These are phyloP conservation scores for Acronicta psi DNA, from an alignment of 2,888 invertebrate genomes.

Conservation along the genomic window DNA sequence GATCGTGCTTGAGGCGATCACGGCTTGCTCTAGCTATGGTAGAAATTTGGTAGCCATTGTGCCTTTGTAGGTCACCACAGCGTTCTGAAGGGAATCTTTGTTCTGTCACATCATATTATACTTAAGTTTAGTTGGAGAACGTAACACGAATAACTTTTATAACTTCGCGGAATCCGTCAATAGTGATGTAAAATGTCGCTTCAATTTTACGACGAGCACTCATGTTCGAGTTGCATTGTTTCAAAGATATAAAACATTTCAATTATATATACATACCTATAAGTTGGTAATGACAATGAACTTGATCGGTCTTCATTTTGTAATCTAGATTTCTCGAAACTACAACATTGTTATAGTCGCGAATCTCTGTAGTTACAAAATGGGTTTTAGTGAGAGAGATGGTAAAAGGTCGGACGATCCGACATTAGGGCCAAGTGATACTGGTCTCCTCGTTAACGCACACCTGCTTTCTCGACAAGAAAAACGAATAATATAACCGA, in stretches of 20 bases:
- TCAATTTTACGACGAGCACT: slow-evolving; percentile 12
- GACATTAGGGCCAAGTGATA: slow-evolving; percentile 38
- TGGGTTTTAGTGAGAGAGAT: slow-evolving; percentile 32
- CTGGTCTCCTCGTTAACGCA: slow-evolving; percentile 38
- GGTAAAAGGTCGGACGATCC: slow-evolving; percentile 18
- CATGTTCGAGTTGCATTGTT: slow-evolving; percentile 23
- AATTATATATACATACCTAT: too few species aligned
- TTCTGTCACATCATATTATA: slow-evolving; percentile 47
- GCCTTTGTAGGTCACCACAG: slow-evolving; percentile 78
- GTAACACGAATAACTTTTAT: slow-evolving; percentile 21
- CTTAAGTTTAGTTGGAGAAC: slow-evolving; percentile 16
- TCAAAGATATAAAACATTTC: slow-evolving; percentile 13
- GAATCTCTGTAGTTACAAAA: slow-evolving; percentile 11
- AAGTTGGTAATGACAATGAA: slow-evolving; percentile 41
- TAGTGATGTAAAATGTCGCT: slow-evolving; percentile 18
- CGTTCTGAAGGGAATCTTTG: slow-evolving; percentile 64
- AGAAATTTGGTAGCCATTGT: slow-evolving; percentile 79
- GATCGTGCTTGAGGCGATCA: slow-evolving; percentile 71
- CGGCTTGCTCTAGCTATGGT: slow-evolving; percentile 65
- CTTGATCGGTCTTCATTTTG: slow-evolving; percentile 30
- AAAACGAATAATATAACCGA: slow-evolving; percentile 44
- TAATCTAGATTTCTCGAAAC: slow-evolving; percentile 24
- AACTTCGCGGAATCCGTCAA: slow-evolving; percentile 17
- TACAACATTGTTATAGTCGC: slow-evolving; percentile 5
- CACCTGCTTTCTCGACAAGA: slow-evolving; percentile 52